phyloP scores from a whole-genome alignment of 2,888 invertebrate genomes.

The Sinhomidia bicolor region DNA sequence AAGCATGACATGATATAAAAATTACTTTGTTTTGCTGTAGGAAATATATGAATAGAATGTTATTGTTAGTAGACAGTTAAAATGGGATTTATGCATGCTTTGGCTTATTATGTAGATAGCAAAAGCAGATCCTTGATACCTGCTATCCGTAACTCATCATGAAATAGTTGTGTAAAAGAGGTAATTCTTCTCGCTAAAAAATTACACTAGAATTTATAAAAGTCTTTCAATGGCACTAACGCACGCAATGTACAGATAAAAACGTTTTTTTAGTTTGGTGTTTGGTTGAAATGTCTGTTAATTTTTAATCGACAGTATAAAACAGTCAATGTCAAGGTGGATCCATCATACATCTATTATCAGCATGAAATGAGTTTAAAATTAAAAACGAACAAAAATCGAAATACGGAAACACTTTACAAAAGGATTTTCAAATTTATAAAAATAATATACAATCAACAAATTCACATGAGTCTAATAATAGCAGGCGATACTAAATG shows the following conservation, averaged over 20 bases:
- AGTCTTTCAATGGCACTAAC: neutral
- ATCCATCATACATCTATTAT: neutral
- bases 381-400: no score
- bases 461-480: no score
- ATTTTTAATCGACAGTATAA: no score
- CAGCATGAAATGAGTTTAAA: no score
- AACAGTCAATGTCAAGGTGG: neutral
- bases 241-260: neutral
- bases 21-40: neutral
- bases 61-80: no score
- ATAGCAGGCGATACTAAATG: no score
- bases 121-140: neutral
- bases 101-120: no score
- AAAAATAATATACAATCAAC: no score
- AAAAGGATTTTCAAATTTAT: no score
- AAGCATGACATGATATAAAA: neutral
- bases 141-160: conserved; percentile 22
- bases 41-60: neutral
- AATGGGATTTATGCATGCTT: neutral
- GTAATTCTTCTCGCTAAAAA: neutral
- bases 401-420: no score
- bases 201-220: neutral
- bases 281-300: no score
- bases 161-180: neutral
- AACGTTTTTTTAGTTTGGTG: no score